Percentiles rank a stretch among this genome's conserved stretches.
Conservation (phyloP, 2,888 invertebrate species). For the Agonum fuliginosum region DNA sequence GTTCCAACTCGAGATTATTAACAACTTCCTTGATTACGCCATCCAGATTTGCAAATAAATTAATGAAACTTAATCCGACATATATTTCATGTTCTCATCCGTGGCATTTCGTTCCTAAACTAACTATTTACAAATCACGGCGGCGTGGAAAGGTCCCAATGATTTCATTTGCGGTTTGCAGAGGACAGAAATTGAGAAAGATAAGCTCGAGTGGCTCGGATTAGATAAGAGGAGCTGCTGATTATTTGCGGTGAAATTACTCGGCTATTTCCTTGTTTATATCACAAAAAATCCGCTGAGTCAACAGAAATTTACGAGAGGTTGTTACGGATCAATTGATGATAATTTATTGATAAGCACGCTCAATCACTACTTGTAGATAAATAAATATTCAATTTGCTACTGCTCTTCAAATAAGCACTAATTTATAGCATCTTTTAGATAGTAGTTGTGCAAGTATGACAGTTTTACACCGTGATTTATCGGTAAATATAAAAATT, state of each 20-base stretch:
- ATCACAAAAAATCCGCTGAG: background rate
- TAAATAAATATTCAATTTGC: too few relatives aligned
- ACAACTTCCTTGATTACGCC: constrained; percentile 36
- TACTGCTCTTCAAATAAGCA: too few relatives aligned
- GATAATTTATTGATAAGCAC: background rate
- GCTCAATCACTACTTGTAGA: constrained; percentile 12
- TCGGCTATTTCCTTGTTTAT: background rate
- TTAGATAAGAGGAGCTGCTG: background rate
- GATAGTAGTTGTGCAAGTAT: too few relatives aligned
- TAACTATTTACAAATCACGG: constrained; percentile 8
- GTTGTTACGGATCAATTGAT: constrained; percentile 1
- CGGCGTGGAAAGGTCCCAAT: background rate
- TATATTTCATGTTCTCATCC: constrained; percentile 15
- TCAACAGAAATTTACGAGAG: background rate
- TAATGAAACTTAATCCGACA: constrained; percentile 33
- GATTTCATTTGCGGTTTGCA: background rate
- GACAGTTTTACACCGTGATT: too few relatives aligned
- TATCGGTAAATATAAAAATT: too few relatives aligned
- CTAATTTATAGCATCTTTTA: too few relatives aligned
- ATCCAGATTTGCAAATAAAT: constrained; percentile 42
- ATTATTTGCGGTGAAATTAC: background rate
- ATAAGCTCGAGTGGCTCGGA: constrained; percentile 1
- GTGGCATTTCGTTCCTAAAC: background rate
- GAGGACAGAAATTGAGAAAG: background rate
- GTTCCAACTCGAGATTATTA: constrained; percentile 30